Evolutionary conservation across 1,140 invertebrate species (phyloP), one percentile per base, ranked within the genome.

Genomic region (Cyclargus thomasi): DNA sequence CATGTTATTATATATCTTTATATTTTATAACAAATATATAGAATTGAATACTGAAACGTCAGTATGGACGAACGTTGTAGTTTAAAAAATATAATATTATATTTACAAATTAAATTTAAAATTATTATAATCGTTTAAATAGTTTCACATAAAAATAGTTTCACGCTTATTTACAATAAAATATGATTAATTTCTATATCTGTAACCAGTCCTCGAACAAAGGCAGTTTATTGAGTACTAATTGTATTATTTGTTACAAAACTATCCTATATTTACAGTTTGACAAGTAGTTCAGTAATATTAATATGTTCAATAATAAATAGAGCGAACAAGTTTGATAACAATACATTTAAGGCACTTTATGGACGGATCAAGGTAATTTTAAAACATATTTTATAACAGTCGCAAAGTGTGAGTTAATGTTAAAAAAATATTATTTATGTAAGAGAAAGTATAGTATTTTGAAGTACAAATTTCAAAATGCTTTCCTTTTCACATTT

Each of bases 11-110:
- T 74, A 74, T 87, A 84, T 85, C 76, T 87, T 89, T 83, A 82
- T 89, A 81, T 86, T 89, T 87, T 89, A 76, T 89, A 89, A 89
- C 86, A 89, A 88, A 87, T 88, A 87, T 88, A 88, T 86, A 87
- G 75, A 86, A 82, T 76, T 74, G 77, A 77, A 81, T 74, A 81
- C 79, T 81, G 76, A 77, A 59, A 59, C 55, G 75, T 76, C 74
- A 83, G 81, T 78, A 81, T 74, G 77, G 74, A 72, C 71, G 77
- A 74, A 73, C 71, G 70, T 73, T 76, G 74, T 75, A 74, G 74
- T 76, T 73, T 74, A 80, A 76, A 74, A 75, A 78, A 79, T 74
- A 77, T 72, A 72, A 77, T 72, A 72, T 18, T 74, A 71, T 87
- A 85, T 86, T 78, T 86, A 85, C 82, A 87, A 75, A 77, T 77